phyloP scores from a whole-genome alignment of 1,140 invertebrate genomes.

The Euwallacea similis region DNA sequence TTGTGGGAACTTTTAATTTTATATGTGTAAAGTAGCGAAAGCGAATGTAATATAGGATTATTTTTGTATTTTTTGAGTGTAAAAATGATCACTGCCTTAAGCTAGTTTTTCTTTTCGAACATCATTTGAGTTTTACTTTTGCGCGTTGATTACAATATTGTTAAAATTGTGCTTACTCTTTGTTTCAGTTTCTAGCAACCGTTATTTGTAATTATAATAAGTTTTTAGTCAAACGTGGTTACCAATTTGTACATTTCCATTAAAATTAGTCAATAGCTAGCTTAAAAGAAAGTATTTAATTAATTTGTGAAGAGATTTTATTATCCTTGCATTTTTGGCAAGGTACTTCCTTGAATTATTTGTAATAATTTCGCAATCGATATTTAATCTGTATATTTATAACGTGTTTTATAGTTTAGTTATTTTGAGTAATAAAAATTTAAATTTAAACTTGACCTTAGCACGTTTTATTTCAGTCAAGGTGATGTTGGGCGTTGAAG shows the following conservation, averaged over 20 bases:
- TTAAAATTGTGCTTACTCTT: too few species aligned
- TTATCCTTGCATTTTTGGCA: conserved; percentile 34
- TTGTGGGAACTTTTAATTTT: background rate
- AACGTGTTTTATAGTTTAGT: conserved; percentile 29
- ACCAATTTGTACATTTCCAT: conserved; percentile 44
- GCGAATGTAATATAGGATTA: background rate
- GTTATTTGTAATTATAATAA: background rate
- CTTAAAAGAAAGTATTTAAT: conserved; percentile 18
- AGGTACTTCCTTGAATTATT: conserved; percentile 23
- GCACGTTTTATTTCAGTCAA: conserved; percentile 17
- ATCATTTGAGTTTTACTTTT: too few species aligned
- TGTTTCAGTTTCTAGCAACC: too few species aligned
- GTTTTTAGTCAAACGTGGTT: conserved; percentile 48
- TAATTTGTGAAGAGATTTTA: conserved; percentile 20
- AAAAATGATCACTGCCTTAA: conserved; percentile 7
- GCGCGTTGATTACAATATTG: too few species aligned
- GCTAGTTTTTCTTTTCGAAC: background rate
- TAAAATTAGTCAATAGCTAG: conserved; percentile 32
- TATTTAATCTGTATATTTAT: conserved; percentile 36
- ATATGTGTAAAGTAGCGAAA: background rate
- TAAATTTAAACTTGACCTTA: conserved; percentile 22
- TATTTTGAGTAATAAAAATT: conserved; percentile 33
- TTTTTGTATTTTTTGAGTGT: background rate
- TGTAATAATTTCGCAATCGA: conserved; percentile 24
- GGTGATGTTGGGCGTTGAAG: background rate